A percentile compares a stretch with the other conserved stretches of the same genome.
phyloP scores from a whole-genome alignment of 2,113 vertebrate genomes.

The Motacilla alba region DNA sequence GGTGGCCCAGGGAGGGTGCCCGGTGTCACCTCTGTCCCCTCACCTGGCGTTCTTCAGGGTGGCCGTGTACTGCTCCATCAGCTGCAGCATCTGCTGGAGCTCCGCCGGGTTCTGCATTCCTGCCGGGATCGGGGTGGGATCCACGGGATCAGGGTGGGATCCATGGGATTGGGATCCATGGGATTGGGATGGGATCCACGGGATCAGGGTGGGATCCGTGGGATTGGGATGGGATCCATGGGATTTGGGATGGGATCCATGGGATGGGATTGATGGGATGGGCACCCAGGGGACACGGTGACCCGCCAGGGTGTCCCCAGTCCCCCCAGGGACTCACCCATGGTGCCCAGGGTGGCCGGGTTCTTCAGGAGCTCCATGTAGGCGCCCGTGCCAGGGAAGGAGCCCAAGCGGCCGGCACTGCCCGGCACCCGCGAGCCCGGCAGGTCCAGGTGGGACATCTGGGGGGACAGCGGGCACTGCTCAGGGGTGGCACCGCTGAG shows the following conservation, averaged over 20 bases:
- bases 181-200: no score
- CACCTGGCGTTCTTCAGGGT: background rate
- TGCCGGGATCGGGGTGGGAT: background rate
- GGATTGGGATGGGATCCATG: background rate
- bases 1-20: background rate
- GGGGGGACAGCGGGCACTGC: background rate
- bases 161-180: background rate
- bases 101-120: background rate
- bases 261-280: background rate
- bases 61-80: background rate
- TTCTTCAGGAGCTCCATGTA: background rate
- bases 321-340: background rate
- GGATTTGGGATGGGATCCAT: no score
- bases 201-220: no score
- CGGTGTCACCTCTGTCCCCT: background rate
- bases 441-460: background rate
- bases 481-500: background rate
- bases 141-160: background rate
- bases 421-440: background rate
- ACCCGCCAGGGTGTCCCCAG: accelerated
- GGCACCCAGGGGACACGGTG: accelerated
- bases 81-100: conserved; percentile 1
- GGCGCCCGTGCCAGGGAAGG: background rate
- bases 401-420: accelerated
- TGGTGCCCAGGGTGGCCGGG: background rate